These are phyloP conservation scores for Lagopus leucura DNA, from an alignment of 2,113 vertebrate species.

Conservation along the genomic window DNA sequence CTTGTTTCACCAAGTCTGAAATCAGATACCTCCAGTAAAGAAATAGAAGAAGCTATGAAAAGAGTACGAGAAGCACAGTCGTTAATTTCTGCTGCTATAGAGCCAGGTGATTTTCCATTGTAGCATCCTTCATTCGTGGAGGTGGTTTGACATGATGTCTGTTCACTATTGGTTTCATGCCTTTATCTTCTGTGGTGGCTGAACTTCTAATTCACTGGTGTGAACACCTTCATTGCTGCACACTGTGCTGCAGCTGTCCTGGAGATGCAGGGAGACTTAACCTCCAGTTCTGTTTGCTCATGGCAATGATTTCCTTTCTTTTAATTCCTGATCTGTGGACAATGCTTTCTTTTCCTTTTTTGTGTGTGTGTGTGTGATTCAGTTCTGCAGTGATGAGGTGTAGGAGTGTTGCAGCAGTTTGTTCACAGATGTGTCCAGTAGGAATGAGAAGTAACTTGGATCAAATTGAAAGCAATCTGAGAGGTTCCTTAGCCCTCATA, in stretches of 20 bases:
- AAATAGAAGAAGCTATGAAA: constrained; percentile 99
- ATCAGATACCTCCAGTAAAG: constrained; percentile 93
- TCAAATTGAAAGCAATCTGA: neutral
- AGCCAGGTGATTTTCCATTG: constrained; percentile 85
- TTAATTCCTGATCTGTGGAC: neutral
- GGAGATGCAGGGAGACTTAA: neutral
- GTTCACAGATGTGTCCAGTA: neutral
- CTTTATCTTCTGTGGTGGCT: fast-evolving
- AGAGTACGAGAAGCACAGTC: constrained; percentile 97
- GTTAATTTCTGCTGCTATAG: constrained; percentile 96
- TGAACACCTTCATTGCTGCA: neutral
- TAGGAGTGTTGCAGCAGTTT: neutral
- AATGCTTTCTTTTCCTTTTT: no score
- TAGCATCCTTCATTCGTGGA: neutral
- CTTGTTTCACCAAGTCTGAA: constrained; percentile 92
- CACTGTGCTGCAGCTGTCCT: neutral
- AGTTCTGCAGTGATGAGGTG: neutral
- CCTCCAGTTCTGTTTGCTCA: neutral
- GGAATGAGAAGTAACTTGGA: neutral
- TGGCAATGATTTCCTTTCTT: neutral
- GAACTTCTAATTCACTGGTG: neutral
- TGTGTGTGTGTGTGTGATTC: neutral
- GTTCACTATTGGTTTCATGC: fast-evolving
- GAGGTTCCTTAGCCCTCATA: neutral
- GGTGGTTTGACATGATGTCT: neutral